Evolutionary conservation across 2,797 vertebrate species (phyloP), one percentile per base, ranked within the genome.

Genomic region (Dendrocincla fuliginosa): DNA sequence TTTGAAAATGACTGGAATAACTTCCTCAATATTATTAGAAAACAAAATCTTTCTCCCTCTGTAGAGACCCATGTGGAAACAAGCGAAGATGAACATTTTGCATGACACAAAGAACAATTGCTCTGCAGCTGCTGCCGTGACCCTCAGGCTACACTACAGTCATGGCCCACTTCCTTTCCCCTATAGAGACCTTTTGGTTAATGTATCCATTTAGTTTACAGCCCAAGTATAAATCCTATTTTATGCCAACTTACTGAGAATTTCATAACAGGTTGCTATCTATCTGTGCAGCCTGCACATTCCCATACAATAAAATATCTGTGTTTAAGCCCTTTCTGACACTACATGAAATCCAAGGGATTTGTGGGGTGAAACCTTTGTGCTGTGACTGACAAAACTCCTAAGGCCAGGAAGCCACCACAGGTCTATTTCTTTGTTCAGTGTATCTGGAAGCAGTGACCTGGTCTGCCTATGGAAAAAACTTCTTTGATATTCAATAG

Each of bases 81-180:
- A 83, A 83, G 77, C 52, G 83, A 84, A 76, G 75, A 90, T 77
- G 67, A 95, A 80, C 75, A 85, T 80, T 95, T 87, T 71, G 41
- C 71, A 46, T 16, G 81, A 61, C 92, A 94, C 39, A 76, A 95
- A 91, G 65, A 80, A 60, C 83, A 85, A 95, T 84, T 87, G 84
- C 80, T 87, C 64, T 89, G 89, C 90, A 96, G 92, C 96, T 97
- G 92, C 86, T 93, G 73, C 79, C 77, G 44, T 1, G 16, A 86
- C 84, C 90, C 95, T 95, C 85, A 50, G 90, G 89, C 89, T 92
- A 92, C 85, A n/a, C 49, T 30, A 20, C 77, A 91, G 84, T 89
- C 86, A 30, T 75, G 90, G 71, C 64, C 60, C 81, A 84, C 84
- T 85, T 90, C 90, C 76, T 77, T 93, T 80, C 78, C 81, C 92